Conservation (phyloP, 2,113 vertebrate genomes). For the Pipra filicauda region DNA sequence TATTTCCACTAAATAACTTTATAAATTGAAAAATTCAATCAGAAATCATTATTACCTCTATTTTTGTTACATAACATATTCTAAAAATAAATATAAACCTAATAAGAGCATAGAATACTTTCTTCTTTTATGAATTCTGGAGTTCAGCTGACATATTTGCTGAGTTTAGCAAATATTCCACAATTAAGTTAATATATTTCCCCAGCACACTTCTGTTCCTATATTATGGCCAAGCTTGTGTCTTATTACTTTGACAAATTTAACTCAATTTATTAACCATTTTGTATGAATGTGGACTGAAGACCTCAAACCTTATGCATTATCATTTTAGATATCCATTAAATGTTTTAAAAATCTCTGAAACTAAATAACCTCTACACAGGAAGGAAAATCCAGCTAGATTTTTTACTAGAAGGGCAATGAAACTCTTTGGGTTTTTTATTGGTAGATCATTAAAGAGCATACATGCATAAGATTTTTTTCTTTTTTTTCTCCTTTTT, state of each 20-base stretch:
- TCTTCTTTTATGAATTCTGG: neutral
- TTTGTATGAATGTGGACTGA: neutral
- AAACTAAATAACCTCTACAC: neutral
- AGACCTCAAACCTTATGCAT: neutral
- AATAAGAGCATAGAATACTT: neutral
- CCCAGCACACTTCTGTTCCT: neutral
- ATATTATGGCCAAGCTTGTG: neutral
- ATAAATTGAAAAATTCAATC: neutral
- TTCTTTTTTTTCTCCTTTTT: no score
- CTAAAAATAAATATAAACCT: neutral
- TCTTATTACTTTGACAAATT: neutral
- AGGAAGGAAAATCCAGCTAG: neutral
- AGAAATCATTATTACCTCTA: neutral
- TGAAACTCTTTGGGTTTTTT: neutral
- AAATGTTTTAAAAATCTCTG: neutral
- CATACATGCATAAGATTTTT: neutral
- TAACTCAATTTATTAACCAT: neutral
- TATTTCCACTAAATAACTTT: neutral
- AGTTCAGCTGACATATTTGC: neutral
- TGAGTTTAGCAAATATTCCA: neutral
- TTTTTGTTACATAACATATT: neutral
- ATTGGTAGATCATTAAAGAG: neutral
- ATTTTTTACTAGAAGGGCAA: neutral
- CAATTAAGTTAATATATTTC: neutral
- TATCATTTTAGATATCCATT: neutral